Evolutionary conservation across 2,113 vertebrate species (phyloP).

Genomic region (Notothenia rossii): DNA sequence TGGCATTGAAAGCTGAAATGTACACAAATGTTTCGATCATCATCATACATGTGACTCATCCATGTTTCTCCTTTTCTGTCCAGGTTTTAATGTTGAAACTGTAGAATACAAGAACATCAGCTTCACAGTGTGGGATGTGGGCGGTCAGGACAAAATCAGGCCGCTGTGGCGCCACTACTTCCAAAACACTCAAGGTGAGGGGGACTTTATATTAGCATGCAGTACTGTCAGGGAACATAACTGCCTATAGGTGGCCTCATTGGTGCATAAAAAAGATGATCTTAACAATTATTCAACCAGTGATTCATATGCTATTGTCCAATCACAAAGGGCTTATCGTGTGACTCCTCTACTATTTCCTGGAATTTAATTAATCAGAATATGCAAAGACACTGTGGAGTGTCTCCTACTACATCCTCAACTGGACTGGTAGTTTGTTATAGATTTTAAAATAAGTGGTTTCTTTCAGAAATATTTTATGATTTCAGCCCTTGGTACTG

Average conservation of each 20-base stretch:
- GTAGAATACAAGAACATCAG: slow-evolving; percentile 99
- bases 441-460: not conserved
- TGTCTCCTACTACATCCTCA: not conserved
- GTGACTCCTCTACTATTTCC: slow-evolving; percentile 39
- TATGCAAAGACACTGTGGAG: not conserved
- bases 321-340: slow-evolving; percentile 19
- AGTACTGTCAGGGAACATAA: not conserved
- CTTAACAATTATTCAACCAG: slow-evolving; percentile 2
- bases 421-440: not conserved
- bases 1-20: not conserved
- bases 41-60: not conserved
- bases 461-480: not conserved
- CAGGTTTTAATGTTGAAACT: slow-evolving; percentile 98
- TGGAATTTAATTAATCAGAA: slow-evolving; percentile 24
- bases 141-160: slow-evolving; percentile 99
- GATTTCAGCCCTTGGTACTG: not conserved
- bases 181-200: slow-evolving; percentile 98
- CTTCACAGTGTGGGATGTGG: slow-evolving; percentile 99
- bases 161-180: slow-evolving; percentile 99
- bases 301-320: slow-evolving; percentile 64
- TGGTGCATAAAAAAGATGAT: slow-evolving; percentile 36
- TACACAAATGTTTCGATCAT: not conserved
- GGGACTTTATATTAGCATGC: not conserved
- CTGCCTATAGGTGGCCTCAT: slow-evolving; percentile 53
- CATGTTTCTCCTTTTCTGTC: not conserved